Conservation (phyloP, 2,797 vertebrate genomes). For the Mormyrus proboscirostris region DNA sequence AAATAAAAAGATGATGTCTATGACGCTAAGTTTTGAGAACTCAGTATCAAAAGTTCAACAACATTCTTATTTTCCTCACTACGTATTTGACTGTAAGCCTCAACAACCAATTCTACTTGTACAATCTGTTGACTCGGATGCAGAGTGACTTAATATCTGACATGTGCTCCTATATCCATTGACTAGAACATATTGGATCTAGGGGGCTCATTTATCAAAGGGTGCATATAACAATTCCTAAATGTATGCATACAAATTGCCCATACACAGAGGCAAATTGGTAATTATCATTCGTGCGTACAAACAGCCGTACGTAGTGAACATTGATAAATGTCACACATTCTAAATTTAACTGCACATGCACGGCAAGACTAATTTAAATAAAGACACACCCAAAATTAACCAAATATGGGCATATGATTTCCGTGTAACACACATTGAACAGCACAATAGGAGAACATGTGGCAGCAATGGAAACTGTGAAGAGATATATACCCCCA, state of each 20-base stretch:
- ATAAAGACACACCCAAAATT: not conserved
- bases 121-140: not conserved
- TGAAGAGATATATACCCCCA: not conserved
- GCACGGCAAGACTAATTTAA: not conserved
- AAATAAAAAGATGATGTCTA: not conserved
- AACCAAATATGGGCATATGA: not conserved
- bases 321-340: not conserved
- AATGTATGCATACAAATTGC: conserved; percentile 22
- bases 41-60: not conserved
- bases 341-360: not conserved
- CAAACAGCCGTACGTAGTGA: not conserved
- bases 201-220: not conserved
- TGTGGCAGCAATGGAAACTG: not conserved
- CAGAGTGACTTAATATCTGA: not conserved
- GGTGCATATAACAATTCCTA: not conserved
- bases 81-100: not conserved
- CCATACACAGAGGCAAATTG: not conserved
- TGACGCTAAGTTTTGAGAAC: not conserved
- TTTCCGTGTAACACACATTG: not conserved
- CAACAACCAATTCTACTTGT: not conserved
- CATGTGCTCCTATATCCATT: not conserved
- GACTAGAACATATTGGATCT: not conserved
- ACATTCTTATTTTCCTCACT: not conserved
- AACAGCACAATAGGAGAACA: not conserved
- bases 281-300: not conserved